phyloP scores from a whole-genome alignment of 2,888 invertebrate species.

The Thera obeliscata region DNA sequence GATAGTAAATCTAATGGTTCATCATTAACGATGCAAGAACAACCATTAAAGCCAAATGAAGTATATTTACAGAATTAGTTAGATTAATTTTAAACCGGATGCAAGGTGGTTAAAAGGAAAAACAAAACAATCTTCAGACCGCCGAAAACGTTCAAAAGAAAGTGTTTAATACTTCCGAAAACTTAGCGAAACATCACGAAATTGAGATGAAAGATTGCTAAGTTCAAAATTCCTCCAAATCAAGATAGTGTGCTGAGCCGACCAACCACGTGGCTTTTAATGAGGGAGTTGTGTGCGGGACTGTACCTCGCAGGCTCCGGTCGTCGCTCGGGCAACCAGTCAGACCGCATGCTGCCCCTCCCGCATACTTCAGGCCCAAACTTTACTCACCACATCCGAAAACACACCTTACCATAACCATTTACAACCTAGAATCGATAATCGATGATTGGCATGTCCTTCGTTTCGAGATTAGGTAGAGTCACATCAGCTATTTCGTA shows the following conservation, averaged over 20 bases:
- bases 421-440: constrained; percentile 43
- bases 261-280: constrained; percentile 64
- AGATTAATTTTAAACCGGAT: neutral
- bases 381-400: constrained; percentile 54
- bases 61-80: neutral
- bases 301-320: constrained; percentile 77
- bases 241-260: constrained; percentile 46
- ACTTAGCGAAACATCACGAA: constrained; percentile 22
- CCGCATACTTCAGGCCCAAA: constrained; percentile 66
- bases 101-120: constrained; percentile 3
- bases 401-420: constrained; percentile 44
- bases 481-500: constrained; percentile 71
- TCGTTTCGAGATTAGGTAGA: constrained; percentile 43
- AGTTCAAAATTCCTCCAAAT: constrained; percentile 50
- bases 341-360: constrained; percentile 73
- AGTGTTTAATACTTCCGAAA: constrained; percentile 32
- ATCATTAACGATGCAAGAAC: neutral
- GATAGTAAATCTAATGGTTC: neutral
- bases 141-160: constrained; percentile 24
- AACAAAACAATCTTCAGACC: constrained; percentile 9
- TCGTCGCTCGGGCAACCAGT: constrained; percentile 83
- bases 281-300: constrained; percentile 62
- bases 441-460: constrained; percentile 43
- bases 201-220: constrained; percentile 43
- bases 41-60: neutral